A percentile compares a stretch with the other conserved stretches of the same genome.
These are phyloP conservation scores for Xylocampa areola DNA, from an alignment of 2,888 invertebrate species.

Conservation along the genomic window DNA sequence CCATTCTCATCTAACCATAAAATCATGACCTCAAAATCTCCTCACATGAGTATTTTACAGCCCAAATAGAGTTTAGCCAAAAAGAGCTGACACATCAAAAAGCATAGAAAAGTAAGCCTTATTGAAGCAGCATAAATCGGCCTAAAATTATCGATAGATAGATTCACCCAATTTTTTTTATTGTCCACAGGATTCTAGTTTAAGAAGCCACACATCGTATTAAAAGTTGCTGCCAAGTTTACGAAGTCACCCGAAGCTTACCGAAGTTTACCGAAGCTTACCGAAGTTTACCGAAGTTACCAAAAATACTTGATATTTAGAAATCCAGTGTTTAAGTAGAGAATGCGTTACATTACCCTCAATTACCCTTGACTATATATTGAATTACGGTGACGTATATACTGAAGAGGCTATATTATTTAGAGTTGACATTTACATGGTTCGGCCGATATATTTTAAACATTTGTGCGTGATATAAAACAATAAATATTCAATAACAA, in stretches of 20 bases:
- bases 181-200: slow-evolving; percentile 62
- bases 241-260: slow-evolving; percentile 27
- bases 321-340: background rate
- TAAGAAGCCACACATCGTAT: slow-evolving; percentile 56
- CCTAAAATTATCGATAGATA: background rate
- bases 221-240: slow-evolving; percentile 21
- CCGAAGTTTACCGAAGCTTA: slow-evolving; percentile 19
- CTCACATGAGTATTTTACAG: too few species aligned
- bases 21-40: too few species aligned
- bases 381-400: background rate
- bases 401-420: slow-evolving; percentile 8
- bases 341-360: slow-evolving; percentile 20
- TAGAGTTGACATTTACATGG: background rate
- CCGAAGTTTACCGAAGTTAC: slow-evolving; percentile 24
- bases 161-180: background rate
- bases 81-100: too few species aligned
- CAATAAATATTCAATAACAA: too few species aligned
- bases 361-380: background rate
- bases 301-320: background rate
- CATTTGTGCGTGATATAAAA: background rate
- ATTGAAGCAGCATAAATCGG: too few species aligned
- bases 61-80: too few species aligned
- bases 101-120: too few species aligned
- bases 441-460: background rate
- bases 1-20: too few species aligned